Evolutionary conservation across 2,113 vertebrate species (phyloP), one percentile per base, ranked within the genome.

Genomic region (Zeus faber): DNA sequence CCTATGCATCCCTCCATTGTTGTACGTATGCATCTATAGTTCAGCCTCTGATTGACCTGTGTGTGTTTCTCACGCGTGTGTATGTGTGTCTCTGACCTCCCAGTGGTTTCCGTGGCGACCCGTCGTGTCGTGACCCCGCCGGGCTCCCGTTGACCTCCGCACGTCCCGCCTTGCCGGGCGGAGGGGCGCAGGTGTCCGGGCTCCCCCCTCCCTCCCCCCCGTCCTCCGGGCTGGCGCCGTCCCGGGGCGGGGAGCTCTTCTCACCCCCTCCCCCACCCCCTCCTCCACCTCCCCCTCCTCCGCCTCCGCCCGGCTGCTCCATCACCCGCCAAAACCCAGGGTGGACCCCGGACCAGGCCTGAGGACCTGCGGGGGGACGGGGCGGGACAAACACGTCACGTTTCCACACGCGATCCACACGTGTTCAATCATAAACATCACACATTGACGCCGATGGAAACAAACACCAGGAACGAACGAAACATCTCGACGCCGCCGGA

Each of bases 91-190:
- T 24, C 27, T 25, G 90, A 96, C 95, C 94, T 92, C 94, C 91
- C 35, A 94, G 70, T 20, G 92, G 88, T 80, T 91, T 92, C 81
- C 84, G 83, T 39, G 89, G 81, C 0, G 88, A 83, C 67, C 92
- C 92, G 71, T 94, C 96, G 77, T 89, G 89, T 21, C 88, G 90
- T 33, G 90, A 89, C 67, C 92, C 92, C 51, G 91, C 88, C 24
- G 93, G 94, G 81, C 92, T 94, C 65, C 94, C 94, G 44, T 96
- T 96, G 88, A 95, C 91, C 83, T 96, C 93, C 76, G 92, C 77
- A 35, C 90, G 81, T 75, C 91, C 88, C 83, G 90, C 76, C 81
- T 95, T 96, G 69, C 82, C 88, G 0, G 90, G 92, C 3, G 90
- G 91, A 24, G 92, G 88, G 0, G 89, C 91, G 52, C 90, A 90